These are phyloP conservation scores for Orchestia grillus DNA, from an alignment of 1,140 invertebrate genomes.

Conservation along the genomic window DNA sequence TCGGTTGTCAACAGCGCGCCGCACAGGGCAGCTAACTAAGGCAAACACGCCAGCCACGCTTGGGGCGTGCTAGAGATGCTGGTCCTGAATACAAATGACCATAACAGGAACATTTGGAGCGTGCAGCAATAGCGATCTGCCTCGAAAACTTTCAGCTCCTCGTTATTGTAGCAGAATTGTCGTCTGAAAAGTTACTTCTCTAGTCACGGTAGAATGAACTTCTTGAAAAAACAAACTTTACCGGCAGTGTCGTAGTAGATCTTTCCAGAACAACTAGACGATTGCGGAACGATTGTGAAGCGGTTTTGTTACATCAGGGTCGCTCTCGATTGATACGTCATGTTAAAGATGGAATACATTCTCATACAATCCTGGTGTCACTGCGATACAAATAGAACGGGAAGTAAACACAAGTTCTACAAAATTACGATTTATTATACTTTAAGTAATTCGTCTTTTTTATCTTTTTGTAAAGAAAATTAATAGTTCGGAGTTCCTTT, in stretches of 20 bases:
- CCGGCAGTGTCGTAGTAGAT: not conserved
- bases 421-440: too few relatives aligned
- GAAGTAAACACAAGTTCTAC: too few relatives aligned
- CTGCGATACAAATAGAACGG: too few relatives aligned
- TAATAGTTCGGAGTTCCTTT: too few relatives aligned
- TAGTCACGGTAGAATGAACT: not conserved
- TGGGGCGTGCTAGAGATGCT: not conserved
- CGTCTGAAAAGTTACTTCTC: not conserved
- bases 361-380: too few relatives aligned
- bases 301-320: too few relatives aligned
- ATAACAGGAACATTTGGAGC: not conserved
- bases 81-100: constrained; percentile 28
- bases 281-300: not conserved
- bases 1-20: not conserved
- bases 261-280: not conserved
- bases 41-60: not conserved
- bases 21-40: not conserved
- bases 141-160: not conserved
- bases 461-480: too few relatives aligned
- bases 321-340: too few relatives aligned
- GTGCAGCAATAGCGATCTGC: not conserved
- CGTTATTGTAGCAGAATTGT: constrained; percentile 8
- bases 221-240: not conserved
- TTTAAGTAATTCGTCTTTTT: too few relatives aligned
- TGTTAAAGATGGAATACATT: too few relatives aligned